A percentile compares a stretch with the other conserved stretches of the same genome.
These are phyloP conservation scores for Boloria euphrosyne DNA, from an alignment of 2,888 invertebrate genomes.

Conservation along the genomic window DNA sequence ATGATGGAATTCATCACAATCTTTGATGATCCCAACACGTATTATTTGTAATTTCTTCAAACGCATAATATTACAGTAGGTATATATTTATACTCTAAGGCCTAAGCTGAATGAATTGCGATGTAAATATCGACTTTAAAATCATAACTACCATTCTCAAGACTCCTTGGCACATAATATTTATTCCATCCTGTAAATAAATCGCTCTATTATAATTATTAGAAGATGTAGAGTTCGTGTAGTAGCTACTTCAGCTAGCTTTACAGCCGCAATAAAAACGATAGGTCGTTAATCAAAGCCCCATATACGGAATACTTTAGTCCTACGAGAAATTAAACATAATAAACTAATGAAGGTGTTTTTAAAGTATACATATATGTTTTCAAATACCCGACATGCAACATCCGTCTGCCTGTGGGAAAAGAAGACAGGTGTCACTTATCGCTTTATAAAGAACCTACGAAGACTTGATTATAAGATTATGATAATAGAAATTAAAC, in stretches of 20 bases:
- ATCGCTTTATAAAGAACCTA: conserved; percentile 55
- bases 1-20: too few species aligned
- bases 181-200: background rate
- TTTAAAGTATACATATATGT: conserved; percentile 55
- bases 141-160: too few species aligned
- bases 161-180: too few species aligned
- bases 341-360: conserved; percentile 55
- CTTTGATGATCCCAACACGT: too few species aligned
- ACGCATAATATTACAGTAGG: too few species aligned
- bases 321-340: conserved; percentile 33
- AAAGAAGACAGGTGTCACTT: conserved; percentile 77
- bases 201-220: conserved; percentile 17
- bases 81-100: too few species aligned
- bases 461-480: conserved; percentile 51
- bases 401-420: conserved; percentile 75
- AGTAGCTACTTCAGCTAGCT: conserved; percentile 1
- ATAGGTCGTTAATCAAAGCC: conserved; percentile 21
- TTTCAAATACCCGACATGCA: conserved; percentile 69
- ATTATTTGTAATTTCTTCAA: too few species aligned
- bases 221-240: conserved; percentile 1
- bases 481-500: conserved; percentile 35
- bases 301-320: conserved; percentile 24
- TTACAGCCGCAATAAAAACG: conserved; percentile 19
- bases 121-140: too few species aligned
- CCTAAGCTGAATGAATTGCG: too few species aligned